Base-by-base conservation (phyloP, 2,888 invertebrate species). In the Drosophila falleni region DNA sequence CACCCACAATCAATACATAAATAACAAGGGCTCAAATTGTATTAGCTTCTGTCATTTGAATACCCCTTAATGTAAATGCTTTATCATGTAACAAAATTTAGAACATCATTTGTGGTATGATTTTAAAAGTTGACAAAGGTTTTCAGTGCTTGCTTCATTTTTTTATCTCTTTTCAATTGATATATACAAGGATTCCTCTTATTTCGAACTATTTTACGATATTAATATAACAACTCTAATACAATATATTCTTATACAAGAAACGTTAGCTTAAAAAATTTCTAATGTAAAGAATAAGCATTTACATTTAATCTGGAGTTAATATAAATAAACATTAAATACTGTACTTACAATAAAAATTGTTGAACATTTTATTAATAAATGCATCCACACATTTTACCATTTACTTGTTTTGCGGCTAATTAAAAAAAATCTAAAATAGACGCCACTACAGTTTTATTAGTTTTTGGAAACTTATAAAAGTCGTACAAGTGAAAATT, bases 371-470 rank as follows among this genome's bases (percentile, higher is more conserved):
- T 39, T 39, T 13, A 41, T 29, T n/a, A 46, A 37, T n/a, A 5
- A 13, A 1, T 42, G 19, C 5, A 23, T 35, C 3, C 23, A 35
- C 11, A 33, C 26, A 5, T 33, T 51, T 9, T 23, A 6, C 23
- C 1, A 13, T 15, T 16, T 41, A 2, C 31, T 1, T 26, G 5
- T 42, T 35, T 59, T 50, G 13, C 56, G 56, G 64, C 33, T n/a
- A 5, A 10, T 16, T 44, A 19, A n/a, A 41, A 31, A 59, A 72
- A 46, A 29, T 15, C 46, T 37, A 35, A 63, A 42, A 78, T 66
- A 80, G 67, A 65, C 81, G 81, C 63, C 61, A 73, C 47, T 19
- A 42, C 51, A 50, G 44, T 65, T 46, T 70, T 69, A 80, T 73
- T 74, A 78, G 74, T 44, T 69, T 69, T 23, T 51, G 15, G 23